Percentiles rank a stretch among this genome's conserved stretches.
These are phyloP conservation scores for Cryptops parisi DNA, from an alignment of 2,888 invertebrate species.

Conservation along the genomic window DNA sequence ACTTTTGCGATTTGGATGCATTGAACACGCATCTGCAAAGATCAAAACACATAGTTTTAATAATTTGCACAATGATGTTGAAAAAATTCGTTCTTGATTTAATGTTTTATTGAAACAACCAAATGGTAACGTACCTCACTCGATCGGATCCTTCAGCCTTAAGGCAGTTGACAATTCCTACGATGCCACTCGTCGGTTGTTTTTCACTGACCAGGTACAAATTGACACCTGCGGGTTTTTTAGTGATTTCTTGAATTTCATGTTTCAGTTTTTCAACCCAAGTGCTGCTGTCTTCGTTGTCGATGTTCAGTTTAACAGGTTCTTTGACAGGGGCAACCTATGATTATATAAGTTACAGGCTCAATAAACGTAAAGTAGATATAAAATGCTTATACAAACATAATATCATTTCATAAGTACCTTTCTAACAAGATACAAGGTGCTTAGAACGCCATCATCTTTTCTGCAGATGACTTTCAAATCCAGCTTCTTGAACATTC, in stretches of 20 bases:
- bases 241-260: constrained; percentile 48
- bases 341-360: too few relatives aligned
- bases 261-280: constrained; percentile 74
- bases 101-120: too few relatives aligned
- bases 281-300: constrained; percentile 50
- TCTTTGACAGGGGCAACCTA: neutral
- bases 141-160: constrained; percentile 70
- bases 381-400: too few relatives aligned
- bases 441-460: constrained; percentile 42
- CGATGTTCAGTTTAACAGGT: constrained; percentile 39
- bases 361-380: too few relatives aligned
- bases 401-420: too few relatives aligned
- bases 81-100: too few relatives aligned
- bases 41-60: too few relatives aligned
- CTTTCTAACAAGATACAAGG: constrained; percentile 47
- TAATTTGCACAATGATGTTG: too few relatives aligned
- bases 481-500: constrained; percentile 26
- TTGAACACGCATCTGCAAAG: neutral
- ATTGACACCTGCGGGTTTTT: constrained; percentile 35
- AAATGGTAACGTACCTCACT: too few relatives aligned
- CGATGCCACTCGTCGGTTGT: constrained; percentile 54
- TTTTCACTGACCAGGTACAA: constrained; percentile 50
- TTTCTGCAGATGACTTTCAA: constrained; percentile 47
- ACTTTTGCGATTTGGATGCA: neutral
- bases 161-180: constrained; percentile 83